Base-by-base conservation (phyloP, 2,113 vertebrate genomes). In the Nothoprocta perdicaria region DNA sequence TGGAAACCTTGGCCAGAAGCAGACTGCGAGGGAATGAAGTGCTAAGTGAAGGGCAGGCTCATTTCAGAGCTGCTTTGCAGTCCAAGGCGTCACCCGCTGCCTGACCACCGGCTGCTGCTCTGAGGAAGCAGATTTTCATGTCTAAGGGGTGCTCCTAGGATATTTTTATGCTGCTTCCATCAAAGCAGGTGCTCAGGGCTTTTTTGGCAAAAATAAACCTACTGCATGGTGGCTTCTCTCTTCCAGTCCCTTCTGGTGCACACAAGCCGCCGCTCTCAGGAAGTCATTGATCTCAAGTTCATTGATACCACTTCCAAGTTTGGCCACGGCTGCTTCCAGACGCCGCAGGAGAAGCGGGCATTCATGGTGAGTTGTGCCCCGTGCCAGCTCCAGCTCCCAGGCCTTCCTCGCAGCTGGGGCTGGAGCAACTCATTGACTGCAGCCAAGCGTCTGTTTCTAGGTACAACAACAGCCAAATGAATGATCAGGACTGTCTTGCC, bases 281-380 rank as follows among this genome's bases (percentile, higher is more conserved):
- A 98, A 95, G 61, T 80, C 26, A 91, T 98, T 2, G 98, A 98
- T 53, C 97, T 98, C 88, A 98, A 98, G 68, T 98, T 98, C 93
- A 98, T 98, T 1, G 98, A 98, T 63, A 98, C 98, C 21, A 98
- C 98, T 16, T 98, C 98, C 77, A 98, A 98, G 92, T 98, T 98
- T 2, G 98, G 98, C 84, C 97, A 98, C 0, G 98, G 98, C 14
- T 84, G 97, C 77, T 98, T 98, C 96, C 98, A 98, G 96, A 98
- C 98, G 3, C 96, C 97, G 5, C 97, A 98, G 80, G 98, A 98
- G 85, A 98, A 98, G 89, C 93, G 97, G 50, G 97, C 94, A 21
- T 98, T 98, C 95, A 98, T 98, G 98, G 98, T 98, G 94, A 97
- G 98, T 91, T 24, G 57, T 6, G 0, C 33, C 1, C n/a, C 77